phyloP scores from a whole-genome alignment of 2,888 invertebrate species.

The Epicampocera succincta region DNA sequence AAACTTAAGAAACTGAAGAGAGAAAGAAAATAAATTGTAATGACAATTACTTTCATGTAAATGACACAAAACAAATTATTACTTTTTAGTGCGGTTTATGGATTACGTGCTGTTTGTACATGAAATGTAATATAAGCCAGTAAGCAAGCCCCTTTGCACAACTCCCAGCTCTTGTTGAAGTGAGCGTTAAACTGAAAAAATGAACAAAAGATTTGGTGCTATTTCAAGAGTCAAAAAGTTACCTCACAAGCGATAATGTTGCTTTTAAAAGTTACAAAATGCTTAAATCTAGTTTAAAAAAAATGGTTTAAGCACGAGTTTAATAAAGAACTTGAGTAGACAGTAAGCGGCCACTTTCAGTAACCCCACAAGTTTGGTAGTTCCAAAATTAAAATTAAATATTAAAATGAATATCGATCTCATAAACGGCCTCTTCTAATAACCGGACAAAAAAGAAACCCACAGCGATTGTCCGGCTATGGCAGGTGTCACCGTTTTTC shows the following conservation, averaged over 20 bases:
- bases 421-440: too few species aligned
- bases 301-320: too few species aligned
- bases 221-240: not conserved
- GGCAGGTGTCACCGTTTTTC: too few species aligned
- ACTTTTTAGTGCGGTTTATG: slow-evolving; percentile 40
- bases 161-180: not conserved
- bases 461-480: too few species aligned
- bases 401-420: too few species aligned
- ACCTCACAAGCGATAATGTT: slow-evolving; percentile 10
- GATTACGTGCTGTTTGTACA: slow-evolving; percentile 38
- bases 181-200: not conserved
- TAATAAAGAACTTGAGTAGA: too few species aligned
- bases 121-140: slow-evolving; percentile 48
- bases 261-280: not conserved
- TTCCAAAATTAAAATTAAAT: too few species aligned
- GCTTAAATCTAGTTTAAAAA: too few species aligned
- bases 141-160: slow-evolving; percentile 37
- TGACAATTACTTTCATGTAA: slow-evolving; percentile 59
- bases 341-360: too few species aligned
- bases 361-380: too few species aligned
- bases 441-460: too few species aligned
- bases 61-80: slow-evolving; percentile 44
- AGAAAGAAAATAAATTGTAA: slow-evolving; percentile 23
- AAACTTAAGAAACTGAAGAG: not conserved
- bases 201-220: not conserved